Conservation (phyloP, 2,888 invertebrate genomes). For the Crematogaster levior region DNA sequence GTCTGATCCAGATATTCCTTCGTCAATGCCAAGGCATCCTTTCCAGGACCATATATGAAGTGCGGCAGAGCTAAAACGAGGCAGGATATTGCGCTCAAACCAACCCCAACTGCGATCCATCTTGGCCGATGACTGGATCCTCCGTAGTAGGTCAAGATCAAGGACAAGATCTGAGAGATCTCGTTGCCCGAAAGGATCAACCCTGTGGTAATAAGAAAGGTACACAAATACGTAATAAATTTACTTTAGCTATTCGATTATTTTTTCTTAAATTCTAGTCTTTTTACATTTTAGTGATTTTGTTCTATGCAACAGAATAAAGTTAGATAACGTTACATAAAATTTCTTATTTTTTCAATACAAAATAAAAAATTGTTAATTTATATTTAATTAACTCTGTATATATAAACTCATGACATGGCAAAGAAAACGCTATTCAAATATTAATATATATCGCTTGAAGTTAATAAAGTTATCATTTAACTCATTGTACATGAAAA, state of each 20-base stretch:
- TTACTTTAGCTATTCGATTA: neutral
- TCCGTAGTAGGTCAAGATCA: slow-evolving; percentile 89
- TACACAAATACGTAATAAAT: neutral
- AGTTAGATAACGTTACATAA: neutral
- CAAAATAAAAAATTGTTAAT: neutral
- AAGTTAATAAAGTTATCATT: too few species aligned
- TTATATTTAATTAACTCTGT: neutral
- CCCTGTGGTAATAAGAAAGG: slow-evolving; percentile 84
- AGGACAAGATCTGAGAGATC: slow-evolving; percentile 89
- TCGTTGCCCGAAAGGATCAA: slow-evolving; percentile 90
- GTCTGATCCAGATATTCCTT: slow-evolving; percentile 84
- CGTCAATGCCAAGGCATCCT: slow-evolving; percentile 86
- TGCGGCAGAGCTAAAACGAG: slow-evolving; percentile 88
- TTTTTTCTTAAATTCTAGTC: neutral
- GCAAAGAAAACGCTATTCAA: too few species aligned
- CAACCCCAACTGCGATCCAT: slow-evolving; percentile 90
- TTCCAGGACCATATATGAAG: slow-evolving; percentile 88
- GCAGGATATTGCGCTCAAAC: slow-evolving; percentile 88
- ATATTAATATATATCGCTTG: too few species aligned
- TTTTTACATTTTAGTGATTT: neutral
- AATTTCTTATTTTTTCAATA: neutral
- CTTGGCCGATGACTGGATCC: slow-evolving; percentile 89
- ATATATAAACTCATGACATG: neutral
- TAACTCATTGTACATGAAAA: too few species aligned
- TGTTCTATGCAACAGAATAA: neutral